phyloP scores from a whole-genome alignment of 1,140 invertebrate species.

The Acyrthosiphon pisum region DNA sequence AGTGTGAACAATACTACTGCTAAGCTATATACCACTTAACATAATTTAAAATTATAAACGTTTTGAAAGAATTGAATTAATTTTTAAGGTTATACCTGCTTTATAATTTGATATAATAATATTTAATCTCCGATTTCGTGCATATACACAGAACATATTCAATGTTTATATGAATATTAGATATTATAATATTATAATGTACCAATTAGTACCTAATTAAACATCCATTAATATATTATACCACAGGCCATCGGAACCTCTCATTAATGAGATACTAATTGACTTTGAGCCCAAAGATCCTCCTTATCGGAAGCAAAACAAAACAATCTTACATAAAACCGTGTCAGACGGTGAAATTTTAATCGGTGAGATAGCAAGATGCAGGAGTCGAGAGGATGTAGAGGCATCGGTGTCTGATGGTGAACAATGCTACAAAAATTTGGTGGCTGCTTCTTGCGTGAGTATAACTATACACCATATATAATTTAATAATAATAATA shows the following conservation, averaged over 20 bases:
- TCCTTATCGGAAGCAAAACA: slow-evolving; percentile 64
- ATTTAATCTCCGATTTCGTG: background rate
- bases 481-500: background rate
- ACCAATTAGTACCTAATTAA: background rate
- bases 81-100: background rate
- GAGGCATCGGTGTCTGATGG: slow-evolving; percentile 59
- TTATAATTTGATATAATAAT: background rate
- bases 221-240: slow-evolving; percentile 17
- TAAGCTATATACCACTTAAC: background rate
- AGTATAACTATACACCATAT: background rate
- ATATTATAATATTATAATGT: background rate
- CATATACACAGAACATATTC: background rate
- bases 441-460: slow-evolving; percentile 42
- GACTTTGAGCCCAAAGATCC: slow-evolving; percentile 72
- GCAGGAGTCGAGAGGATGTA: slow-evolving; percentile 58
- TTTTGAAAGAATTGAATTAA: background rate
- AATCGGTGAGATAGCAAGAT: background rate
- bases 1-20: too few species aligned
- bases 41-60: background rate
- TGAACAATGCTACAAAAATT: slow-evolving; percentile 58
- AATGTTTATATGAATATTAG: background rate
- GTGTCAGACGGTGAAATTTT: slow-evolving; percentile 81
- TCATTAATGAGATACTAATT: slow-evolving; percentile 76
- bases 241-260: slow-evolving; percentile 65
- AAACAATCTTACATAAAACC: slow-evolving; percentile 76